Conservation (phyloP, 1,140 invertebrate species). For the Rhagoletis pomonella region DNA sequence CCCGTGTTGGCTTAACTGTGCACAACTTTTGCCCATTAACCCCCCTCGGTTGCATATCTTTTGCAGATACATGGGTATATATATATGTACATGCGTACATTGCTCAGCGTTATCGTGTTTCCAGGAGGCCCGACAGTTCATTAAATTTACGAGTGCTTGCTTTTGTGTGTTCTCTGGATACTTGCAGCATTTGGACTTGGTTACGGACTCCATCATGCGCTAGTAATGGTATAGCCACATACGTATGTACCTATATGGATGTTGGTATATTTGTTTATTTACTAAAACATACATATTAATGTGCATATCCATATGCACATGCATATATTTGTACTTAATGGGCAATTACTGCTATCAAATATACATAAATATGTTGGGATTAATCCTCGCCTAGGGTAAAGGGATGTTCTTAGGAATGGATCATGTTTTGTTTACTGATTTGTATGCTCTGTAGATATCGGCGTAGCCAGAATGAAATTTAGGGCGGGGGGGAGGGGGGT, state of each 20-base stretch:
- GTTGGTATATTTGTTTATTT: neutral
- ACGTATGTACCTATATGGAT: neutral
- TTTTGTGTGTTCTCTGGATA: neutral
- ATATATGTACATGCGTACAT: neutral
- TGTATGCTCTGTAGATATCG: too few species aligned
- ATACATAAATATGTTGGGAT: slow-evolving; percentile 44
- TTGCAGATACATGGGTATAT: neutral
- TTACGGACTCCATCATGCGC: neutral
- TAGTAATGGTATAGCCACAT: neutral
- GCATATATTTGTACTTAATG: slow-evolving; percentile 51
- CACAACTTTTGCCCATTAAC: neutral
- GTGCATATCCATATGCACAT: neutral
- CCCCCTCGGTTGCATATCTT: neutral
- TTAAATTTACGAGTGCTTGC: slow-evolving; percentile 49
- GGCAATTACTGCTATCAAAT: slow-evolving; percentile 57
- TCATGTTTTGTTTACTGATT: too few species aligned
- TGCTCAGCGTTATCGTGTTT: neutral
- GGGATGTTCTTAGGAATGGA: neutral
- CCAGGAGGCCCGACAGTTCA: slow-evolving; percentile 39
- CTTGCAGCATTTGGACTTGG: neutral
- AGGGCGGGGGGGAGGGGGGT: too few species aligned
- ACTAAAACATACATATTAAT: neutral
- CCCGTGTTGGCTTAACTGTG: neutral
- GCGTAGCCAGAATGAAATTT: too few species aligned
- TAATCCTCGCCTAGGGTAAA: neutral